Evolutionary conservation across 1,140 invertebrate species (phyloP), one percentile per base, ranked within the genome.

Genomic region (Delia radicum): DNA sequence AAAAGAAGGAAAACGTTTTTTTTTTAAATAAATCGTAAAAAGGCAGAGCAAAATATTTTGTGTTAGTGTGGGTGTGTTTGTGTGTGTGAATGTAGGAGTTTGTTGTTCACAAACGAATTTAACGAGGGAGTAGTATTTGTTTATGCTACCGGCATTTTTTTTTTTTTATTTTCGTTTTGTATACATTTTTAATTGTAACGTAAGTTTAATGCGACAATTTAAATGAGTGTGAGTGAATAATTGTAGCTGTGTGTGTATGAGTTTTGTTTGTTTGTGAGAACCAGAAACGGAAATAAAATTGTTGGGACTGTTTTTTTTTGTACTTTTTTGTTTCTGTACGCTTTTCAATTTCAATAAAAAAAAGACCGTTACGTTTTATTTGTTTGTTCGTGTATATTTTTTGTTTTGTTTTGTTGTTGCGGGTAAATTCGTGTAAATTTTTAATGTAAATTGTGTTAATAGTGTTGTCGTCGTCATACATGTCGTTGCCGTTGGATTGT

Each of bases 201-300:
- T 33, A 18, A 6, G 29, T 69, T 61, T 18, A 55, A 55, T 55
- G 48, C 48, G 48, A 55, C 48, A 55, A 55, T 21, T n/a, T 21
- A 55, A 55, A 29, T 28, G 24, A 28, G 62, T 37, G 65, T 37
- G 65, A 21, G 18, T 24, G 18, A 27, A 28, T 61, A 24, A 3
- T 10, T 62, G 55, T 10, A 62, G 18, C n/a, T 31, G 15, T 31
- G 1, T 29, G 6, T 67, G 65, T 33, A 5, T 69, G 29, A 1
- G 24, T 24, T 2, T 37, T 10, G 37, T n/a, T n/a, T 69, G n/a
- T 31, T 28, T n/a, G 29, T 33, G 29, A 33, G 65, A 69, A 69
- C 65, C 65, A 69, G 65, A 69, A 69, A 69, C 65, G 65, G 65
- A 69, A 69, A 33, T 69, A 69, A 69, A 69, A 69, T 33, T 69